phyloP scores from a whole-genome alignment of 2,888 invertebrate species.

The Thyatira batis region DNA sequence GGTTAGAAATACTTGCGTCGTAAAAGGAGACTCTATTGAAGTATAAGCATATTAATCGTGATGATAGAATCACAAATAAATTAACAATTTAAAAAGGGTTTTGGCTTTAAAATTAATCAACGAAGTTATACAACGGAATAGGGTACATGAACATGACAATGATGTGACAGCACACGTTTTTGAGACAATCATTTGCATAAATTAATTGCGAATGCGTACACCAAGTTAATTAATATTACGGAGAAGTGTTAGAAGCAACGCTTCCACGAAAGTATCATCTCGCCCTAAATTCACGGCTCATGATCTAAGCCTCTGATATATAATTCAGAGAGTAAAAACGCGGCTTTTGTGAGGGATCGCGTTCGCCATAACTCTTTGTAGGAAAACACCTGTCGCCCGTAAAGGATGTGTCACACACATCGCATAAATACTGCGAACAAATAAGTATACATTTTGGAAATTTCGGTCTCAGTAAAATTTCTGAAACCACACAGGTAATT shows the following conservation, averaged over 20 bases:
- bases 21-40: too few species aligned
- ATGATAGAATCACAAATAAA: too few species aligned
- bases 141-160: too few species aligned
- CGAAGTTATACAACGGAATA: too few species aligned
- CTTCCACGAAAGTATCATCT: neutral
- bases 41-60: too few species aligned
- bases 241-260: neutral
- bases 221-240: neutral
- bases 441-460: constrained; percentile 20
- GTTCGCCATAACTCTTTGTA: constrained; percentile 28
- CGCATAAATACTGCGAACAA: constrained; percentile 6
- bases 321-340: constrained; percentile 47
- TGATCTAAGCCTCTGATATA: constrained; percentile 20
- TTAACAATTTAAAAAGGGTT: too few species aligned
- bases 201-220: neutral
- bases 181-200: neutral
- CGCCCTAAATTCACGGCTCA: neutral
- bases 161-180: neutral
- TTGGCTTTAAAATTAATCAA: too few species aligned
- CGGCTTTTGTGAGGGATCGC: constrained; percentile 27
- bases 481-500: too few species aligned
- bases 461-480: too few species aligned
- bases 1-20: too few species aligned
- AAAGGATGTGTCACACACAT: constrained; percentile 13
- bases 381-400: constrained; percentile 42